Evolutionary conservation across 1,140 invertebrate genomes (phyloP).

Genomic region (Mya arenaria): DNA sequence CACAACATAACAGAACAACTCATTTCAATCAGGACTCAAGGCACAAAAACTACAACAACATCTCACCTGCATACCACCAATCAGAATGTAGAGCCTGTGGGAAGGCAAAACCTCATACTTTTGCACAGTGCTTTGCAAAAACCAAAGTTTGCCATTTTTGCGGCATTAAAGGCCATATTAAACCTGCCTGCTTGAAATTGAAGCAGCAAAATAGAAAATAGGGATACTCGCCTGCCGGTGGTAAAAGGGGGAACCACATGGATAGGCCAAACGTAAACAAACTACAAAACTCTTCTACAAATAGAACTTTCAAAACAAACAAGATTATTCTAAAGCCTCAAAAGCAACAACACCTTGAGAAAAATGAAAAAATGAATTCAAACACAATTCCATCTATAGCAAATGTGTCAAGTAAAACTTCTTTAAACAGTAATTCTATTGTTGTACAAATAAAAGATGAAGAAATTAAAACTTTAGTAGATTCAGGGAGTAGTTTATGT

Average conservation of each 20-base stretch:
- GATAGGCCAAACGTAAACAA: constrained; percentile 1
- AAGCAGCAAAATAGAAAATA: background rate
- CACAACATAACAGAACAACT: background rate
- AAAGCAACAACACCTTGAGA: background rate
- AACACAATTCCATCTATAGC: background rate
- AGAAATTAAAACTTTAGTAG: background rate
- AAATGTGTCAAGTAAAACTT: background rate
- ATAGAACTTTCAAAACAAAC: background rate
- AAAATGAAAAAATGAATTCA: background rate
- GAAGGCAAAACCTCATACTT: background rate
- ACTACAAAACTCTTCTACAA: background rate
- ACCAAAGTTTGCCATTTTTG: background rate
- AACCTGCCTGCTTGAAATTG: background rate
- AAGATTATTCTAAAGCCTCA: too few species aligned
- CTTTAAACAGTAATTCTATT: constrained; percentile 3
- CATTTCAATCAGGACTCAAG: background rate
- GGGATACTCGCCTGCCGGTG: background rate
- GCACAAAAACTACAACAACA: background rate
- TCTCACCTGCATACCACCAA: background rate
- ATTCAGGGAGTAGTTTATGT: constrained; percentile 13
- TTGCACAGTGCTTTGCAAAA: background rate
- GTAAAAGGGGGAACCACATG: constrained; percentile 18
- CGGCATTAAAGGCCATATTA: background rate
- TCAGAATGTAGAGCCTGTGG: background rate
- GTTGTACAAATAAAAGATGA: background rate